Base-by-base conservation (phyloP, 2,113 vertebrate genomes). In the Atherinomorus stipes region DNA sequence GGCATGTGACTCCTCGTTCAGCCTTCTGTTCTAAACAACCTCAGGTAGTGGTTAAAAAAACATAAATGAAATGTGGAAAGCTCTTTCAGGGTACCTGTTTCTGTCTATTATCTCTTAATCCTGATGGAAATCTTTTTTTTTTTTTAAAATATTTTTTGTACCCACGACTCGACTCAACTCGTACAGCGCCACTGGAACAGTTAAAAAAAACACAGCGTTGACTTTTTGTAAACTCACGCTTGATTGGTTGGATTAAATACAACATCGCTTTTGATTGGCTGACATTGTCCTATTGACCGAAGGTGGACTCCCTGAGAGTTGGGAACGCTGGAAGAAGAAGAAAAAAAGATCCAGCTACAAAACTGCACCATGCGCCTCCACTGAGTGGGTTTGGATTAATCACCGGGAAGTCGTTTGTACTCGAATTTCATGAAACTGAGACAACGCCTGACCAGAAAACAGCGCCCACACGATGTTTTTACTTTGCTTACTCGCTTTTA, bases 181-280 rank as follows among this genome's bases (percentile, higher is more conserved):
- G 8, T 1, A 25, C 13, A 66, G 57, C 71, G 28, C 16, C 1
- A 34, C n/a, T 0, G 18, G 19, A 74, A 51, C 38, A 26, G 68
- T 74, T 51, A n/a, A 78, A 74, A 62, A 65, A 77, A 50, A 23
- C 74, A 47, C 38, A n/a, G 64, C 6, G 7, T 21, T 19, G 12
- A 47, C 11, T 52, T 72, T 61, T 74, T 88, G 85, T 86, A 76
- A 90, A 11, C 13, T 19, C 28, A 1, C 45, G 2, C 0, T 28
- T 60, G 74, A 90, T 92, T 91, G 90, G 88, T 11, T 58, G 0
- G 23, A 7, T 71, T 40, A 23, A 86, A 89, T 85, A 45, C 66
- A 87, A 91, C 26, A n/a, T 19, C n/a, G 47, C 40, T 11, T 58
- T n/a, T 83, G 91, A 94, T 94, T 94, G 93, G 94, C 50, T 38